Conservation (phyloP, 2,113 vertebrate species). For the Ornithorhynchus anatinus region DNA sequence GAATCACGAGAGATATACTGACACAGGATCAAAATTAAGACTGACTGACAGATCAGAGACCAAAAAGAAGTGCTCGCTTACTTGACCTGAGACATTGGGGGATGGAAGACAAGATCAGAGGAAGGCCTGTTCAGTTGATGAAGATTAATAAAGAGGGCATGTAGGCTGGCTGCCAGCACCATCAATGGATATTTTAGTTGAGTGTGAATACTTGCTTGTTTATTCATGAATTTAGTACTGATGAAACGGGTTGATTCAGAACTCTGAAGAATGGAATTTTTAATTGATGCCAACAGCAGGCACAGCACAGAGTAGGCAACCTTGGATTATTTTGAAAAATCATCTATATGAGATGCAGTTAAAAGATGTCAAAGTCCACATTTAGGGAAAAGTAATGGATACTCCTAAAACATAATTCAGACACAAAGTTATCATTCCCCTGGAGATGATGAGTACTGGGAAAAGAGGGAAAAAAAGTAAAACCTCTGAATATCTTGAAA, state of each 20-base stretch:
- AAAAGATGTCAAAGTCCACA: not conserved
- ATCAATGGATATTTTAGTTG: conserved; percentile 4
- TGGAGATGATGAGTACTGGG: no score
- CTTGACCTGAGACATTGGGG: no score
- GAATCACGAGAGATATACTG: no score
- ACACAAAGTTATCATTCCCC: conserved; percentile 8
- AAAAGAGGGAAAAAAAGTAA: no score
- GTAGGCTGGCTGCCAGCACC: not conserved
- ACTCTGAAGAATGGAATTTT: no score
- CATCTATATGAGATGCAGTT: conserved; percentile 6
- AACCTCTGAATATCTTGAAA: no score
- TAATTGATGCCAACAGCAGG: conserved; percentile 42
- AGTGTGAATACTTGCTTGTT: conserved; percentile 21
- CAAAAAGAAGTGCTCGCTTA: no score
- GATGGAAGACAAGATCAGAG: no score
- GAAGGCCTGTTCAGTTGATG: not conserved
- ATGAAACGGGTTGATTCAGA: no score
- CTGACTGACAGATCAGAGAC: no score
- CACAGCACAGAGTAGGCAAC: conserved; percentile 10
- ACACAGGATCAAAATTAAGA: no score
- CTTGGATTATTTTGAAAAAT: conserved; percentile 23
- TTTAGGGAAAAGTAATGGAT: conserved; percentile 59
- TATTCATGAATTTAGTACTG: no score
- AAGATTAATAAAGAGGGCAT: not conserved
- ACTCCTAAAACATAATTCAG: conserved; percentile 33